A percentile compares a stretch with the other conserved stretches of the same genome.
These are phyloP conservation scores for Microtus agrestis DNA, from an alignment of 2,797 vertebrate species.

Conservation along the genomic window DNA sequence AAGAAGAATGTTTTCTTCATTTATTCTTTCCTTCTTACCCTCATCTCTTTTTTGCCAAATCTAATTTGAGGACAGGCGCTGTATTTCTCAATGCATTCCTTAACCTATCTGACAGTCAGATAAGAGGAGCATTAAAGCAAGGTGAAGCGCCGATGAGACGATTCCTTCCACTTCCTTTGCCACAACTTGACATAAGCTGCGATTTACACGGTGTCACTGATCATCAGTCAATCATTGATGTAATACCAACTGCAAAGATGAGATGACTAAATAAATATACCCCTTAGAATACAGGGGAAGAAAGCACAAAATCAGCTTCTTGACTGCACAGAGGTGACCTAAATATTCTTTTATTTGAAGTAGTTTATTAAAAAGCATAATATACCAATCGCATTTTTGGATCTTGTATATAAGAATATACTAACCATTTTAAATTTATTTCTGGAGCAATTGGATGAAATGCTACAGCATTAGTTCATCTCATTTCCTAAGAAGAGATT, in stretches of 20 bases:
- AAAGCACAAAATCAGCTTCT: not conserved
- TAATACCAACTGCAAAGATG: conserved; percentile 34
- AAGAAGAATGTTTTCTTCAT: not conserved
- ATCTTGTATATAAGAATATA: not conserved
- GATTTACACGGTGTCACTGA: conserved; percentile 16
- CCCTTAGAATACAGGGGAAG: not conserved
- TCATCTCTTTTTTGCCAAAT: not conserved
- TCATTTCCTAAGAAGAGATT: not conserved
- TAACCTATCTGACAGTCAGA: conserved; percentile 18
- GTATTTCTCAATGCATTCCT: not conserved
- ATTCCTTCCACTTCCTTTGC: conserved; percentile 55
- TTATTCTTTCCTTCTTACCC: not conserved
- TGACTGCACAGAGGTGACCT: not conserved
- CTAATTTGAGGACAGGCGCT: conserved; percentile 22
- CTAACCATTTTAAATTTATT: not conserved
- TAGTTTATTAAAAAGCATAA: not conserved
- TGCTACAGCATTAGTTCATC: not conserved
- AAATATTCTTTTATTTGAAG: not conserved
- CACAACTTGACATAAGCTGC: conserved; percentile 33
- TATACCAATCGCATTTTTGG: not conserved
- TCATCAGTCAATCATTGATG: conserved; percentile 55
- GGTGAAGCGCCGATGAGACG: conserved; percentile 54
- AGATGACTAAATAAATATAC: conserved; percentile 56
- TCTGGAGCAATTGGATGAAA: not conserved
- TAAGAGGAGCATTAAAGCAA: conserved; percentile 34